Evolutionary conservation across 2,888 invertebrate genomes (phyloP).

Genomic region (Orthosia gracilis): DNA sequence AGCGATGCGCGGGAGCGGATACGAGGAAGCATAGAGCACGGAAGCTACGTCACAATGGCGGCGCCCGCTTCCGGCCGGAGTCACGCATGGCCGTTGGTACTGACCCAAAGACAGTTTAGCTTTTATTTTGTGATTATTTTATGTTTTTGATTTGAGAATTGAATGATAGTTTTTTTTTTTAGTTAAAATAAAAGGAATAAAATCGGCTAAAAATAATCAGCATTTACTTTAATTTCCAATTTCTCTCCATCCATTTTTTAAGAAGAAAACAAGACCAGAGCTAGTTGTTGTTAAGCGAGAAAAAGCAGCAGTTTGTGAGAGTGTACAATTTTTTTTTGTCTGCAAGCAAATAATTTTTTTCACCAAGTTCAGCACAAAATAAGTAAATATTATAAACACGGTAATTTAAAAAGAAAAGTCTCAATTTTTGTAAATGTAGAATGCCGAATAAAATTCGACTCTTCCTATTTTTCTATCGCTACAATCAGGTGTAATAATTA

Average conservation of each 20-base stretch:
- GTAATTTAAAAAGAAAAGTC: neutral
- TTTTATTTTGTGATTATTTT: slow-evolving; percentile 48
- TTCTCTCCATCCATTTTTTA: too few relatives aligned
- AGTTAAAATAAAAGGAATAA: too few relatives aligned
- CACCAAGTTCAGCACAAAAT: too few relatives aligned
- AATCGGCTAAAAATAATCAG: too few relatives aligned
- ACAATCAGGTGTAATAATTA: slow-evolving; percentile 80
- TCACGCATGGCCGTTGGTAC: slow-evolving; percentile 80
- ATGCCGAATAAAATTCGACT: neutral
- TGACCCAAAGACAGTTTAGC: slow-evolving; percentile 66
- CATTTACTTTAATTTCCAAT: too few relatives aligned
- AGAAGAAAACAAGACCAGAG: too few relatives aligned
- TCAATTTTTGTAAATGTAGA: too few relatives aligned
- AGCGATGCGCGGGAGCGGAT: slow-evolving; percentile 75
- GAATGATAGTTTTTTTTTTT: neutral
- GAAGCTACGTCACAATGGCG: slow-evolving; percentile 77
- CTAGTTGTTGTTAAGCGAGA: too few relatives aligned
- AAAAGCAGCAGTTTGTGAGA: too few relatives aligned
- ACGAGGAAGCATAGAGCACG: slow-evolving; percentile 75
- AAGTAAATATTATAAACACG: neutral
- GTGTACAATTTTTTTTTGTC: too few relatives aligned
- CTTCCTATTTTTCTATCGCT: slow-evolving; percentile 73
- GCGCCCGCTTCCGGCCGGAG: slow-evolving; percentile 80
- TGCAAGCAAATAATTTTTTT: too few relatives aligned
- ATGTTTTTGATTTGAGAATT: neutral